Conservation (phyloP, 1,140 invertebrate species). For the Lerema accius region DNA sequence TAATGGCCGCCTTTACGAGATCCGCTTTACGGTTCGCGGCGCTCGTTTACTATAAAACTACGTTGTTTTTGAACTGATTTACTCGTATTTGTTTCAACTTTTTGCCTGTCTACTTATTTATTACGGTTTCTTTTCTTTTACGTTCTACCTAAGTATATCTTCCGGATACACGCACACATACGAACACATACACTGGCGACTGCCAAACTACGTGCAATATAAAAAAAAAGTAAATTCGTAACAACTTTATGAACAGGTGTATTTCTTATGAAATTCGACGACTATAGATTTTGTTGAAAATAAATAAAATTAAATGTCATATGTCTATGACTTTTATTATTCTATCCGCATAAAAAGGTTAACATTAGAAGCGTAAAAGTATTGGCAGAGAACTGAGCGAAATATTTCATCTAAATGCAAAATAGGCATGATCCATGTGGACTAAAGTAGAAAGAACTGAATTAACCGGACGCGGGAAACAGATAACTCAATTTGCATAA, state of each 20-base stretch:
- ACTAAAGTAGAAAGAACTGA: conserved; percentile 63
- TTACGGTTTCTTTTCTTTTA: background rate
- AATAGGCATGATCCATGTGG: conserved; percentile 52
- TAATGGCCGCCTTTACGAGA: conserved; percentile 49
- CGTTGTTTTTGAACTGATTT: conserved; percentile 26
- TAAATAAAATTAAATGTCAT: too few relatives aligned
- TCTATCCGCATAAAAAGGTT: too few relatives aligned
- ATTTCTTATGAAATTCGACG: too few relatives aligned
- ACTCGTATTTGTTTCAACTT: conserved; percentile 15
- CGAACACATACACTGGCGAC: too few relatives aligned
- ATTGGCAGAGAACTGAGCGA: conserved; percentile 48
- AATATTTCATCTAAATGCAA: conserved; percentile 75
- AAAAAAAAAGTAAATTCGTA: too few relatives aligned
- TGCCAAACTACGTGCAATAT: too few relatives aligned
- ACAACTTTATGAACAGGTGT: too few relatives aligned
- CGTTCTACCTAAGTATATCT: too few relatives aligned
- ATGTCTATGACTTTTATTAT: too few relatives aligned
- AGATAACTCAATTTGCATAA: conserved; percentile 76
- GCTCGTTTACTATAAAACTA: conserved; percentile 23
- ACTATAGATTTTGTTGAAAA: too few relatives aligned
- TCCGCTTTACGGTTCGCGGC: conserved; percentile 15
- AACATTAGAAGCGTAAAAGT: conserved; percentile 40
- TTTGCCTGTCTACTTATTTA: background rate
- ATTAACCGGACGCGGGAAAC: conserved; percentile 72
- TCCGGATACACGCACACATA: too few relatives aligned